Base-by-base conservation (phyloP, 2,797 vertebrate genomes). In the Cuniculus paca region DNA sequence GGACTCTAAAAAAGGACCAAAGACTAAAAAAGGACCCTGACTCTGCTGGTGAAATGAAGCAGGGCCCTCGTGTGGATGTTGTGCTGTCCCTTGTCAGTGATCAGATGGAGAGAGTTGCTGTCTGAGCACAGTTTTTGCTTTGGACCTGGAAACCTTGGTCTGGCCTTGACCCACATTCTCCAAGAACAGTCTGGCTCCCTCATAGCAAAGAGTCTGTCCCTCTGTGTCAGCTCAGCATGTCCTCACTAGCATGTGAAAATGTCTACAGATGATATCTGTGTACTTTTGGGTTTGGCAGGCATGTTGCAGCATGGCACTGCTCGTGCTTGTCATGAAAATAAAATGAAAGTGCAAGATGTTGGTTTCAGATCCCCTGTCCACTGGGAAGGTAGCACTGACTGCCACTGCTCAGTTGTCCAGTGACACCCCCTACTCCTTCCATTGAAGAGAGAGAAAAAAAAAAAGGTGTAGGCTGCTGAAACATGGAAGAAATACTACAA, bases 151-250 rank as follows among this genome's bases (percentile, higher is more conserved):
- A 56, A 78, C 96, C 94, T 97, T 97, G 65, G 60, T 96, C 81
- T 95, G 94, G 90, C 96, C 97, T 98, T 97, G 96, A 96, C 97
- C 96, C 54, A 92, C 61, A 93, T 97, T 96, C 61, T 86, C 80
- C 9, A 58, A 20, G 83, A 87, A 70, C 36, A 90, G 34, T 10
- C 86, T 92, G 86, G 58, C 86, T 85, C 72, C 85, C 87, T 88
- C 72, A 48, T 9, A 96, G 61, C 95, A 52, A 7, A 0, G 3
- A 93, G 20, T 36, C 90, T 89, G 48, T 88, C 24, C 3, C 24
- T 65, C 65, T 72, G n/a, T 61, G 68, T 56, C 0, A 26, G 42
- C 88, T 42, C 6, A 39, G 12, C 0, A 0, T 80, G 45, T 92
- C 45, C n/a, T 50, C 78, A 61, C 72, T 42, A 36, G 63, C 48